Base-by-base conservation (phyloP, 2,113 vertebrate genomes). In the Castor canadensis region DNA sequence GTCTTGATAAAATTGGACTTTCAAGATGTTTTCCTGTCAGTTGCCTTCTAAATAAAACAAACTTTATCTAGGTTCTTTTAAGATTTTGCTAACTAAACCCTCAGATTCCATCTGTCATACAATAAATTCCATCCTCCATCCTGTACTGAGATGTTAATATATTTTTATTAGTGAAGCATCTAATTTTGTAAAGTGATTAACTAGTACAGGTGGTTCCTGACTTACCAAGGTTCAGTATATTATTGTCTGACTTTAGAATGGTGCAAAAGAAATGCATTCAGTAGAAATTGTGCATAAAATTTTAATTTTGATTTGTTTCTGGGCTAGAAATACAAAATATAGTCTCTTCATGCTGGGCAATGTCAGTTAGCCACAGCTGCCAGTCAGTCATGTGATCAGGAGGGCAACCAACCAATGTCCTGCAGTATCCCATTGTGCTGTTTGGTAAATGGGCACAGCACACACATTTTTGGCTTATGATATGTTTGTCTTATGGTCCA, bases 21-120 rank as follows among this genome's bases (percentile, higher is more conserved):
- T 84, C 49, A 20, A 4, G 38, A 56, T 89, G 10, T 93, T 60
- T 84, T 77, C 52, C n/a, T 89, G 7, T 89, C 47, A 47, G n/a
- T 93, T 72, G n/a, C 28, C 28, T 96, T 84, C 64, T 56, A 84
- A 92, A 94, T 54, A 87, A 87, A 93, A 69, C 16, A 60, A 43
- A 5, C 1, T 93, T 92, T 87, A 79, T 72, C 35, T 56, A 60
- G 40, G 6, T 71, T 87, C 60, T 91, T 90, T 71, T 28, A 84
- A 92, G 75, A 49, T 56, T 73, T 84, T 26, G 92, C 24, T 67
- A 82, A 84, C 62, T 56, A 69, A 64, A 28, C 72, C 75, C n/a
- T 83, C 5, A 54, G 45, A 54, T 49, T 84, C 38, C 30, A 49
- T 93, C 45, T 94, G 81, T 72, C 58, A 52, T 72, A 72, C 10